Conservation (phyloP, 2,888 invertebrate genomes). For the Rhimphoctona megacephalus region DNA sequence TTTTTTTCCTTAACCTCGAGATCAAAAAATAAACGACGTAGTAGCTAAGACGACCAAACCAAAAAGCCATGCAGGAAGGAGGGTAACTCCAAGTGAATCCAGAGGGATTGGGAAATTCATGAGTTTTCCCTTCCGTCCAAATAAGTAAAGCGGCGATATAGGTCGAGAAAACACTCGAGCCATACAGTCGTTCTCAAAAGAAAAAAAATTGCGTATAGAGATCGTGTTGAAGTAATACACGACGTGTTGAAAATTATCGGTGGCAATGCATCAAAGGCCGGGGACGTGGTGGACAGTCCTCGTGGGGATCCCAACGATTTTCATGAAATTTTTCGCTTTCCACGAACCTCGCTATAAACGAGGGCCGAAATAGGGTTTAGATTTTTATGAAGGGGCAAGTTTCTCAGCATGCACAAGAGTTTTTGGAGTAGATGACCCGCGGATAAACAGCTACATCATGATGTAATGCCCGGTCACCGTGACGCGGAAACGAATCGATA, state of each 20-base stretch:
- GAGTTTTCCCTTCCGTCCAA: slow-evolving; percentile 52
- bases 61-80: slow-evolving; percentile 54
- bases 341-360: slow-evolving; percentile 60
- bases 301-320: slow-evolving; percentile 75
- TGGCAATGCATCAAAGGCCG: slow-evolving; percentile 79
- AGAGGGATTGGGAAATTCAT: slow-evolving; percentile 79
- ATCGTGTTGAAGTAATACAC: slow-evolving; percentile 66
- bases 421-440: slow-evolving; percentile 71
- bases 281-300: slow-evolving; percentile 70
- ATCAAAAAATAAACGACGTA: slow-evolving; percentile 1
- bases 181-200: background rate
- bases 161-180: slow-evolving; percentile 32
- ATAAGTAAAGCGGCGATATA: slow-evolving; percentile 35
- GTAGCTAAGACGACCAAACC: slow-evolving; percentile 18
- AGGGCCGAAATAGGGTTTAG: slow-evolving; percentile 48
- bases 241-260: slow-evolving; percentile 80
- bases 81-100: slow-evolving; percentile 69
- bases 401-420: slow-evolving; percentile 34
- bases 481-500: slow-evolving; percentile 83
- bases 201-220: slow-evolving; percentile 43
- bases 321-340: slow-evolving; percentile 81
- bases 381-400: slow-evolving; percentile 64
- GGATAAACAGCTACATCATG: slow-evolving; percentile 72
- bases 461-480: slow-evolving; percentile 77
- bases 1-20: background rate